Percentiles rank a stretch among this genome's conserved stretches.
Conservation (phyloP, 2,797 vertebrate genomes). For the Perdix hodgsoniae region DNA sequence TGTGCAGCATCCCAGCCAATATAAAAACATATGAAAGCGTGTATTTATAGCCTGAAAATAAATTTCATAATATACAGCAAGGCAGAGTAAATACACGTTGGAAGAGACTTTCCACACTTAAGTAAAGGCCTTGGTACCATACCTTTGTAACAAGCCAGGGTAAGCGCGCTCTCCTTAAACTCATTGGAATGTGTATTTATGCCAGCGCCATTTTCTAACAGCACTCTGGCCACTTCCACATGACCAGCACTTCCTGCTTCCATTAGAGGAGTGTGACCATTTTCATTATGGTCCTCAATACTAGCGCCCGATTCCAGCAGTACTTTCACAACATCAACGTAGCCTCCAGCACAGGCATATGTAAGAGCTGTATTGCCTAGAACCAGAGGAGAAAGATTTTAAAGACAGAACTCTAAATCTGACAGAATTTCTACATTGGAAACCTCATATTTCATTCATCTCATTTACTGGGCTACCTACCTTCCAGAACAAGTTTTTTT, state of each 20-base stretch:
- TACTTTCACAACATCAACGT: constrained; percentile 86
- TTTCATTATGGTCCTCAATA: constrained; percentile 88
- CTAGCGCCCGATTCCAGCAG: constrained; percentile 86
- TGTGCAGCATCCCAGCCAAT: not conserved
- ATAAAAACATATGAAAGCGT: fast-evolving
- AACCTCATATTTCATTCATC: fast-evolving
- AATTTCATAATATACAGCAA: fast-evolving
- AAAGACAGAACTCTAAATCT: not conserved
- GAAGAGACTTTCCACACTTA: fast-evolving
- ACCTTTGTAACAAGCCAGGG: constrained; percentile 88
- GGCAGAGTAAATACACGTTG: fast-evolving
- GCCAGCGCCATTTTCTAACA: constrained; percentile 85
- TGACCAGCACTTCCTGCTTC: constrained; percentile 86
- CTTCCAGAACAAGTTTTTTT: fast-evolving
- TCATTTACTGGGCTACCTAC: not conserved
- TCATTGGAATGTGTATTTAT: constrained; percentile 88
- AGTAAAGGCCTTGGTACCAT: not conserved
- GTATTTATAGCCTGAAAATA: fast-evolving
- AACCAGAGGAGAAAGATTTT: not conserved
- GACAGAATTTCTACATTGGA: fast-evolving
- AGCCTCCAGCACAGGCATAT: constrained; percentile 86
- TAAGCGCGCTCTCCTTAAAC: constrained; percentile 87
- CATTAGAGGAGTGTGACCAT: constrained; percentile 88
- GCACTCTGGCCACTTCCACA: constrained; percentile 85
- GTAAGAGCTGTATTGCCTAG: constrained; percentile 87